These are phyloP conservation scores for Eupsittula cactorum DNA, from an alignment of 2,113 vertebrate genomes.

Conservation along the genomic window DNA sequence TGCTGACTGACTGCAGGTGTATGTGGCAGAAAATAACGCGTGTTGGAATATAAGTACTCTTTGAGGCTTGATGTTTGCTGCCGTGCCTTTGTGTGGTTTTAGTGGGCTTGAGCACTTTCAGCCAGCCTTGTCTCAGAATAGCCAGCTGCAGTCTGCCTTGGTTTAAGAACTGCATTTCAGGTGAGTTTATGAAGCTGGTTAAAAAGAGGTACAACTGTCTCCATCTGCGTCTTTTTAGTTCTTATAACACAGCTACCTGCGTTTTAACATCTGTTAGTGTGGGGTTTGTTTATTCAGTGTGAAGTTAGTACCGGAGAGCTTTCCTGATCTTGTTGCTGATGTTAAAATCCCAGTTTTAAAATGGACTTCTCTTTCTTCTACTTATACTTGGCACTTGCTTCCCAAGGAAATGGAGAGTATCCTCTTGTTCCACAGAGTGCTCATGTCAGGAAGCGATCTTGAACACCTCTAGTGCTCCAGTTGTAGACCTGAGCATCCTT, in stretches of 20 bases:
- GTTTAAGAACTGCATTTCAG: not conserved
- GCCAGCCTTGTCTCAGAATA: not conserved
- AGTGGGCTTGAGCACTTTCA: not conserved
- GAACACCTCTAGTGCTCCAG: not conserved
- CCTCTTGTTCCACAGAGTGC: not conserved
- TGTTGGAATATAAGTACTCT: not conserved
- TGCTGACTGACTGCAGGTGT: not conserved
- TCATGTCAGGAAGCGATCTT: not conserved
- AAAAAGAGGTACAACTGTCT: not conserved
- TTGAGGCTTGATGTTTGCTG: not conserved
- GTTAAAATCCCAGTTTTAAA: not conserved
- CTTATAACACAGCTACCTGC: not conserved
- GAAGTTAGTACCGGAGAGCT: not conserved
- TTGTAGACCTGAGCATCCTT: not conserved
- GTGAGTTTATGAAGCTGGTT: not conserved
- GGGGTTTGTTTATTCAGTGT: fast-evolving
- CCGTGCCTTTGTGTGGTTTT: not conserved
- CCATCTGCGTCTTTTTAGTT: not conserved
- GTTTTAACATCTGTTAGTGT: not conserved
- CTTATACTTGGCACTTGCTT: not conserved
- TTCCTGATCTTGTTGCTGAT: not conserved
- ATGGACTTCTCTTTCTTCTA: not conserved
- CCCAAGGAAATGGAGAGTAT: not conserved
- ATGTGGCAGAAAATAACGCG: not conserved
- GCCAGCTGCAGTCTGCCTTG: not conserved